Percentiles rank a stretch among this genome's conserved stretches.
Conservation (phyloP, 1,140 invertebrate genomes). For the Orchesella cincta region DNA sequence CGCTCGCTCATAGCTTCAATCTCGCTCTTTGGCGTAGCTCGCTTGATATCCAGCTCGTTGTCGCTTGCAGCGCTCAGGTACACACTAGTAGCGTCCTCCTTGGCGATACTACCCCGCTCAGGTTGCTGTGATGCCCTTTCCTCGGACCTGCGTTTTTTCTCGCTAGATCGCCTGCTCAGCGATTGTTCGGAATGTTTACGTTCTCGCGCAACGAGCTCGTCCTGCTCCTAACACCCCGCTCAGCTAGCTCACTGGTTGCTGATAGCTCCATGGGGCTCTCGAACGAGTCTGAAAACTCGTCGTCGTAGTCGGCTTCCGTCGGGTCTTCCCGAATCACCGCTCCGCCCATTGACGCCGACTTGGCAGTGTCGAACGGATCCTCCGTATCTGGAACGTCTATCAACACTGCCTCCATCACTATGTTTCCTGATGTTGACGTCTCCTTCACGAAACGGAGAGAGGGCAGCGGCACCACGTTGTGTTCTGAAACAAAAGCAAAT, state of each 20-base stretch:
- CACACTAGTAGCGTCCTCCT: neutral
- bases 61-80: slow-evolving; percentile 20
- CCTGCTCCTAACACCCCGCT: neutral
- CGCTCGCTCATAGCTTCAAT: neutral
- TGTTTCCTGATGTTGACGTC: slow-evolving; percentile 79
- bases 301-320: slow-evolving; percentile 64
- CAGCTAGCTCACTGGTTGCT: neutral
- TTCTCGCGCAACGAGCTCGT: neutral
- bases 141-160: neutral
- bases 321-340: slow-evolving; percentile 62
- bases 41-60: neutral
- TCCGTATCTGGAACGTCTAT: slow-evolving; percentile 83
- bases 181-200: slow-evolving; percentile 2
- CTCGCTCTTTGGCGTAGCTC: neutral
- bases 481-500: slow-evolving; percentile 60
- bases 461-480: slow-evolving; percentile 85
- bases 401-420: slow-evolving; percentile 85
- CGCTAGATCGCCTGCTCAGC: neutral
- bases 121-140: no score
- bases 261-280: slow-evolving; percentile 19
- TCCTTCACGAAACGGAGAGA: slow-evolving; percentile 86
- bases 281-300: slow-evolving; percentile 67
- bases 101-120: neutral
- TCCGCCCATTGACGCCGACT: slow-evolving; percentile 66
- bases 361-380: slow-evolving; percentile 67